Evolutionary conservation across 2,797 vertebrate genomes (phyloP).

Genomic region (Rhabdomys pumilio): DNA sequence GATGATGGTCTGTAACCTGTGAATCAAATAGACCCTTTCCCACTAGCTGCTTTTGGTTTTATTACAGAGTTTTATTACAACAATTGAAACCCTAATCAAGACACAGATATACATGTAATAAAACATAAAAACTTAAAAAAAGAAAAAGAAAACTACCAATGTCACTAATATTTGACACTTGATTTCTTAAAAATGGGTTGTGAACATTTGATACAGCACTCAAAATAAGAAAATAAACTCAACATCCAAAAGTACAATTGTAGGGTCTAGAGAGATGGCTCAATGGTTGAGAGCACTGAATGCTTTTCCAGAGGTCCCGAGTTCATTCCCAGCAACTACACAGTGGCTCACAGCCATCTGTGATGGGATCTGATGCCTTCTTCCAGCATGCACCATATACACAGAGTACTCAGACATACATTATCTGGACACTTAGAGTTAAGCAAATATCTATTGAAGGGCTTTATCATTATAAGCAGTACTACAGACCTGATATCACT

Average conservation of each 20-base stretch:
- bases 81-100: not conserved
- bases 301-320: not conserved
- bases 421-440: slow-evolving; percentile 9
- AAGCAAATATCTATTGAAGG: slow-evolving; percentile 57
- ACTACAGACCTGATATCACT: slow-evolving; percentile 94
- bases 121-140: not conserved
- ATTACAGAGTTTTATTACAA: not conserved
- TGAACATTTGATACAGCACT: not conserved
- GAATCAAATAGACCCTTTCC: not conserved
- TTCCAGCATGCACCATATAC: not conserved
- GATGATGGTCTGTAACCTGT: not conserved
- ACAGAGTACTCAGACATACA: not conserved
- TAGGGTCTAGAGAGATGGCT: not conserved
- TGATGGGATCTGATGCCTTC: not conserved
- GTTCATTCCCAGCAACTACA: not conserved
- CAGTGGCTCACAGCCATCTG: not conserved
- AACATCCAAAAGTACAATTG: slow-evolving; percentile 17
- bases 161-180: not conserved
- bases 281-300: not conserved
- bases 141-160: not conserved
- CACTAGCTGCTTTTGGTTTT: not conserved
- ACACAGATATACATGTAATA: not conserved
- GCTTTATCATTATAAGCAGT: slow-evolving; percentile 40
- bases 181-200: slow-evolving; percentile 33
- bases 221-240: slow-evolving; percentile 28